These are phyloP conservation scores for Teinopalpus imperialis DNA, from an alignment of 2,888 invertebrate species.

Conservation along the genomic window DNA sequence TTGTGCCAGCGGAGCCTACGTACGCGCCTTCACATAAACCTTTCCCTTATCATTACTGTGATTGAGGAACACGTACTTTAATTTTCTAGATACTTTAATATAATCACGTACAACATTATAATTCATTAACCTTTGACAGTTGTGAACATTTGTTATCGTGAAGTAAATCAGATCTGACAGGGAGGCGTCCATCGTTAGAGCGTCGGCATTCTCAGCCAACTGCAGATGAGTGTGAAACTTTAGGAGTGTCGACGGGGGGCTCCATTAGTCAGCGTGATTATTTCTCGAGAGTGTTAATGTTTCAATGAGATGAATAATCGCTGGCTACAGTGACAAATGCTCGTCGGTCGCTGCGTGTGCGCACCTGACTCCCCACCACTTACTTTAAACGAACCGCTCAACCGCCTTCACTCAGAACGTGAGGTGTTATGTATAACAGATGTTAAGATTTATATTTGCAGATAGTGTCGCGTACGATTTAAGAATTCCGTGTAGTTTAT, in stretches of 20 bases:
- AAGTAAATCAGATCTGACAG: slow-evolving; percentile 51
- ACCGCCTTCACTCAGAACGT: slow-evolving; percentile 69
- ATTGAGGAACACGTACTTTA: slow-evolving; percentile 50
- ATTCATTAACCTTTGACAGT: slow-evolving; percentile 41
- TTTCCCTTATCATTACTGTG: slow-evolving; percentile 59
- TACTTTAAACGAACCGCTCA: slow-evolving; percentile 21
- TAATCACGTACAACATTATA: slow-evolving; percentile 19
- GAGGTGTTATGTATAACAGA: slow-evolving; percentile 61
- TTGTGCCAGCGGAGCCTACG: slow-evolving; percentile 41
- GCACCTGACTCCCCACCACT: slow-evolving; percentile 53
- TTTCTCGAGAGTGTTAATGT: slow-evolving; percentile 76
- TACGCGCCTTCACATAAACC: slow-evolving; percentile 65
- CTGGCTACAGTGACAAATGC: slow-evolving; percentile 79
- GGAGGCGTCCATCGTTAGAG: slow-evolving; percentile 45
- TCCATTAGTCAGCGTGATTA: slow-evolving; percentile 81
- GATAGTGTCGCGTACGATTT: slow-evolving; percentile 50
- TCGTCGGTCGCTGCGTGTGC: slow-evolving; percentile 63
- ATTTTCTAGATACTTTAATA: slow-evolving; percentile 6
- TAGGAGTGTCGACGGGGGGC: slow-evolving; percentile 79
- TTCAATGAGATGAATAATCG: slow-evolving; percentile 69
- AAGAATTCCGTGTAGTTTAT: slow-evolving; percentile 21
- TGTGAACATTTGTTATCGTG: slow-evolving; percentile 48
- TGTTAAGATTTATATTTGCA: slow-evolving; percentile 79
- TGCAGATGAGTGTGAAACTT: slow-evolving; percentile 63
- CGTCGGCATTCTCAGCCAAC: slow-evolving; percentile 37